Evolutionary conservation across 2,113 vertebrate genomes (phyloP), one percentile per base, ranked within the genome.

Genomic region (Pachycephala philippinensis): DNA sequence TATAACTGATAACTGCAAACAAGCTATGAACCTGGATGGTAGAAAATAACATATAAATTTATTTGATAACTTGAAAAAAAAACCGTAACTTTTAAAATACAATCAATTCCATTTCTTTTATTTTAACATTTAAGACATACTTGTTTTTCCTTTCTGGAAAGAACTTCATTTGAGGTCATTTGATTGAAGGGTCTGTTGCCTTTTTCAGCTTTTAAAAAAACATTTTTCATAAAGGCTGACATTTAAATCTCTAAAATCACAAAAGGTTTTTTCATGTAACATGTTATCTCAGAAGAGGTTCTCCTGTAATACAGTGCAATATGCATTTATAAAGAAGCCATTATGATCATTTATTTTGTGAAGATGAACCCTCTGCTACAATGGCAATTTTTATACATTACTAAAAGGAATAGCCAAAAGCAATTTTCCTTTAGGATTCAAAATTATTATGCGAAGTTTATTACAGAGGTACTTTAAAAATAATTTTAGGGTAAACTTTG

Each of bases 171-270:
- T 79, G 57, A 89, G 37, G 37, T 71, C n/a, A 68, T 11, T 82
- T 94, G 10, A 82, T 69, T 50, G 86, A 84, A 91, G 24, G 26
- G 19, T 76, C 45, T 65, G 10, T 40, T 84, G 61, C 52, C 8
- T 93, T 78, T 79, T 61, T 68, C 45, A 49, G 53, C 23, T 87
- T 86, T 75, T 31, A 81, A 60, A 92, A 91, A 88, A 74, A 5
- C 5, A 49, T 50, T 66, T 89, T 95, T 66, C 70, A 42, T 85
- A 60, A 69, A 76, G 37, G 57, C 11, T 95, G 81, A 88, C 39
- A 74, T 77, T 93, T 91, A 89, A 93, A 90, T 87, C 28, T 76
- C 57, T 83, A 57, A 94, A 94, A 77, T 77, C 30, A 72, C 40
- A 74, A 61, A 72, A 13, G 3, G 37, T 77, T 95, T 94, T 92